A percentile compares a stretch with the other conserved stretches of the same genome.
phyloP scores from a whole-genome alignment of 2,797 vertebrate species.

The Scomberomorus guttatus region DNA sequence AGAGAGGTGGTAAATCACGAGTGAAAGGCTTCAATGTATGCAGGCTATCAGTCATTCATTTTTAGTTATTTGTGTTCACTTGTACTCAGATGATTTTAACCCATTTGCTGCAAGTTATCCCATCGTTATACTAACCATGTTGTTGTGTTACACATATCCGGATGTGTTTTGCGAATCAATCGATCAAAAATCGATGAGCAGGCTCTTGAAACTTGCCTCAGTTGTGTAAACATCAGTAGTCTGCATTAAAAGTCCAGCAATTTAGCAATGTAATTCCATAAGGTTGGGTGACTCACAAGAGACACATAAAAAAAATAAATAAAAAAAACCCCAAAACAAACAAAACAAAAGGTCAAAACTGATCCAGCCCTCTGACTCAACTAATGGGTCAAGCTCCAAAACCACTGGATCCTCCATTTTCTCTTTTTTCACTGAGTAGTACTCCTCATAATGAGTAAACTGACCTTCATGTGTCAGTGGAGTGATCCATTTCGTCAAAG shows the following conservation, averaged over 20 bases:
- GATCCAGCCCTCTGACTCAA: neutral
- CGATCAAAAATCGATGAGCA: neutral
- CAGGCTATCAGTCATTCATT: slow-evolving; percentile 24
- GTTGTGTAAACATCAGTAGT: neutral
- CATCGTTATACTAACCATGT: neutral
- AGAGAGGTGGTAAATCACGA: slow-evolving; percentile 16
- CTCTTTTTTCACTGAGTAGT: no score
- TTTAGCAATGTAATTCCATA: neutral
- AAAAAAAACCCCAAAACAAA: neutral
- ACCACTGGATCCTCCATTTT: neutral
- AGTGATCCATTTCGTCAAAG: neutral
- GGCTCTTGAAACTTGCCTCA: no score
- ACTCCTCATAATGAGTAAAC: no score
- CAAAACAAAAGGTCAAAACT: neutral
- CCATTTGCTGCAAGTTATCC: neutral
- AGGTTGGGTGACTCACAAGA: neutral
- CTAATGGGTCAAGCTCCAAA: no score
- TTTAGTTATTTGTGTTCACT: neutral
- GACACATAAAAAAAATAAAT: neutral
- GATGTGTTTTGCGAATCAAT: neutral
- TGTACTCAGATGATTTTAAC: neutral
- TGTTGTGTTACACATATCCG: neutral
- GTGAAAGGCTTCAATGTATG: slow-evolving; percentile 31
- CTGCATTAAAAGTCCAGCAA: no score
- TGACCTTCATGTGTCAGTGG: neutral